A percentile compares a stretch with the other conserved stretches of the same genome.
Evolutionary conservation across 30 jellyfish, hydroid and myxozoan species (phyloP).

Genomic region (Turritopsis dohrnii): DNA sequence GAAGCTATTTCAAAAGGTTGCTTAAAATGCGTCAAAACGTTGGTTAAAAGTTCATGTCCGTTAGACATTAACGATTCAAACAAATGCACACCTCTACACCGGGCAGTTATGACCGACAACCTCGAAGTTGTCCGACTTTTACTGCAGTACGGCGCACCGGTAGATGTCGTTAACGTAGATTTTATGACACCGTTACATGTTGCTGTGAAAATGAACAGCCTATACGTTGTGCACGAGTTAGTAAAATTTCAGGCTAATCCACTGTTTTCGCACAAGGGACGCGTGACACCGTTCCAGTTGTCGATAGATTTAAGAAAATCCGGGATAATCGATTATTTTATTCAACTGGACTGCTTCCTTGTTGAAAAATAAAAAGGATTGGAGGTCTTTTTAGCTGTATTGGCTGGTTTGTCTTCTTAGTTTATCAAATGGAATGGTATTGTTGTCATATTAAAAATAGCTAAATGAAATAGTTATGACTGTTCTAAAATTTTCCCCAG

Average conservation of each 20-base stretch:
- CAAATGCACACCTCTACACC: constrained; percentile 2
- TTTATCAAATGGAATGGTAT: too few species aligned
- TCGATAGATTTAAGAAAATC: not conserved
- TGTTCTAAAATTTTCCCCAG: too few species aligned
- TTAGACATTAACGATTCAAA: not conserved
- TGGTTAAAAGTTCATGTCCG: not conserved
- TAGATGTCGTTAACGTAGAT: not conserved
- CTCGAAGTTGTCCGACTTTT: not conserved
- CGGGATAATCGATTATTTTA: not conserved
- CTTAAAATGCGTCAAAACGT: not conserved
- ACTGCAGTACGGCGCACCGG: not conserved
- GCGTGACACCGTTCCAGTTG: constrained; percentile 4
- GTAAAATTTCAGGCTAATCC: not conserved
- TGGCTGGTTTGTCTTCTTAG: too few species aligned
- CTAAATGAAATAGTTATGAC: too few species aligned
- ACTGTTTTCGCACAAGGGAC: not conserved
- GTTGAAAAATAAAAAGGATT: not conserved
- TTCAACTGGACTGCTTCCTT: not conserved
- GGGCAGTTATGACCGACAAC: not conserved
- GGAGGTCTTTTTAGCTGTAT: too few species aligned
- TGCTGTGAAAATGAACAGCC: not conserved
- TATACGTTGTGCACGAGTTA: not conserved
- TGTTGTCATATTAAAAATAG: too few species aligned
- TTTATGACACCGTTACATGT: not conserved
- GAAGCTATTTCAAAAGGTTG: not conserved